Base-by-base conservation (phyloP, 2,888 invertebrate species). In the Pterobdella sp. region DNA sequence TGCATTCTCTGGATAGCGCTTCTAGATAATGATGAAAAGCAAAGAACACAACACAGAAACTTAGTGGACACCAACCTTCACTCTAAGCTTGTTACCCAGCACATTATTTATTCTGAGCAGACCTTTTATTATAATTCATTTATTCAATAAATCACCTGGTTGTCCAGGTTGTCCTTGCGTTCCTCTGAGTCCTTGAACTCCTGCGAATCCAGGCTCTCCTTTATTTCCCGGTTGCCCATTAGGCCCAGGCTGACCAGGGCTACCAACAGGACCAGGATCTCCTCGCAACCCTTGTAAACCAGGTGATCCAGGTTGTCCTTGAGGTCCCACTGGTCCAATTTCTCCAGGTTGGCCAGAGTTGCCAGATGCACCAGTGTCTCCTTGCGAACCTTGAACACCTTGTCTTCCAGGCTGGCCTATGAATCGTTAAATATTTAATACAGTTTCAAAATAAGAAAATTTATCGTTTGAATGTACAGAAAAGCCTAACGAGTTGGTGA, bases 261-360 rank as follows among this genome's bases (percentile, higher is more conserved):
- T 36, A 22, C 68, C 68, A 10, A 42, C 7, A 31, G 56, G n/a
- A 14, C 76, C 76, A 36, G 35, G 73, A 36, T 64, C 66, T 69
- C 82, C 82, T 68, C 78, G 79, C 0, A 79, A 78, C 32, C 82
- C 88, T 86, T 82, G 80, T 0, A 56, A 22, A 18, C 60, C 60
- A 26, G 18, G 60, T 4, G 10, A 4, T 56, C 60, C 60, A 26
- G 60, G 60, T 36, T 34, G 35, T 42, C 60, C 60, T n/a, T 56
- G 60, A 14, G 78, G 78, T 42, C 85, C 85, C 0, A 80, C 80
- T 18, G 65, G 65, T 32, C 68, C 68, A 3, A 29, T 18, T 10
- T 3, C n/a, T 4, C 68, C 71, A 22, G 35, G 22, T n/a, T 63
- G 37, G 1, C 73, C 73, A 1, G 67, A 14, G n/a, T 52, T 7